Conservation (phyloP, 1,140 invertebrate species). For the Dolichoris vasculosae region DNA sequence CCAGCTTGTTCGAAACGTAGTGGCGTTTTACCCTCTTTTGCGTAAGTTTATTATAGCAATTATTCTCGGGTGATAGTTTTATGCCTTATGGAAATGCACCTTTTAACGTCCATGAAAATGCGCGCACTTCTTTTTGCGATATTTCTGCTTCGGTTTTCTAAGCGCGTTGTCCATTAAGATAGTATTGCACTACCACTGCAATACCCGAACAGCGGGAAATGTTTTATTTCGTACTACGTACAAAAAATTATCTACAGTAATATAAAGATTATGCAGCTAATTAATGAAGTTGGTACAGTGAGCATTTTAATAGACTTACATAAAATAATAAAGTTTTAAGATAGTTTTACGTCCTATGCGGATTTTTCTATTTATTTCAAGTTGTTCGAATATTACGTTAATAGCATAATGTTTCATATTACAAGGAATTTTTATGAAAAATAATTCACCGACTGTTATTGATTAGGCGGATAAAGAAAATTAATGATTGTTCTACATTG, state of each 20-base stretch:
- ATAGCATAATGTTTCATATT: neutral
- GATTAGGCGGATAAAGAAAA: neutral
- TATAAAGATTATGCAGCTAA: neutral
- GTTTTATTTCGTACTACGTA: neutral
- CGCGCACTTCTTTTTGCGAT: neutral
- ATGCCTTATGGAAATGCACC: constrained; percentile 9
- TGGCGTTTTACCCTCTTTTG: constrained; percentile 5
- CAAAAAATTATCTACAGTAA: neutral
- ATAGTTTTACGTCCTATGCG: neutral
- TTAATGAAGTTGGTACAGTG: neutral
- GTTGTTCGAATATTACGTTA: neutral
- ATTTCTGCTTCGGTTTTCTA: neutral
- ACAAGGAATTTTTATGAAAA: neutral
- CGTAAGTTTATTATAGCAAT: constrained; percentile 5
- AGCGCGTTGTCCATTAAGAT: neutral
- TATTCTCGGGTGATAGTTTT: constrained; percentile 25
- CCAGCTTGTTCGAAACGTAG: neutral
- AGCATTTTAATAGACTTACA: neutral
- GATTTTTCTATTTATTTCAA: neutral
- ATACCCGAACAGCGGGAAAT: neutral
- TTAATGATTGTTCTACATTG: neutral
- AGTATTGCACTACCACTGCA: neutral
- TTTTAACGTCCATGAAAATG: neutral
- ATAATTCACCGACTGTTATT: neutral
- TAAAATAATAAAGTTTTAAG: constrained; percentile 14